Conservation (phyloP, 2,797 vertebrate species). For the Chelidonichthys spinosus region DNA sequence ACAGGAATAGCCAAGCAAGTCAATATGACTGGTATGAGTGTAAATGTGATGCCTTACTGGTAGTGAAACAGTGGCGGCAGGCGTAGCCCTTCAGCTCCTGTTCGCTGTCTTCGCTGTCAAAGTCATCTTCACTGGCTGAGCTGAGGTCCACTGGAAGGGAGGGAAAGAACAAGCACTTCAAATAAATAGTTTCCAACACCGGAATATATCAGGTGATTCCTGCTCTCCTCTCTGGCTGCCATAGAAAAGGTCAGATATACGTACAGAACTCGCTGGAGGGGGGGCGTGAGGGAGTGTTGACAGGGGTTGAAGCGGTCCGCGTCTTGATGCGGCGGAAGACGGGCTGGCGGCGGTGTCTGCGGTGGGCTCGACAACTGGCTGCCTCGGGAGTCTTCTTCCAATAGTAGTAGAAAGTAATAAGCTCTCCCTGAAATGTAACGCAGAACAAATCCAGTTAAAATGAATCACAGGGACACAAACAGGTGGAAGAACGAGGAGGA, state of each 20-base stretch:
- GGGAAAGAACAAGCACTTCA: slow-evolving; percentile 26
- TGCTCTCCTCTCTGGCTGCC: background rate
- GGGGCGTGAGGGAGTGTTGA: slow-evolving; percentile 96
- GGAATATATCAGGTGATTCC: background rate
- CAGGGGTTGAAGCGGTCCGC: slow-evolving; percentile 95
- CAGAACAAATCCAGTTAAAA: background rate
- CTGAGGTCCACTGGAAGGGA: slow-evolving; percentile 94
- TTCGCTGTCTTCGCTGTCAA: slow-evolving; percentile 99
- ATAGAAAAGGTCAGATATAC: slow-evolving; percentile 68
- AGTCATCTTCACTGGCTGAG: slow-evolving; percentile 99
- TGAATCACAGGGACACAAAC: background rate
- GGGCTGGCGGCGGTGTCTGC: slow-evolving; percentile 96
- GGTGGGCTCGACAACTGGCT: slow-evolving; percentile 96
- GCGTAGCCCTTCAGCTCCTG: slow-evolving; percentile 99
- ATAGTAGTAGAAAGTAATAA: slow-evolving; percentile 99
- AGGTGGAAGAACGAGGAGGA: background rate
- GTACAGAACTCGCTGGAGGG: slow-evolving; percentile 98
- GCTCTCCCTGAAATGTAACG: slow-evolving; percentile 89
- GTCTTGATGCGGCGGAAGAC: slow-evolving; percentile 99
- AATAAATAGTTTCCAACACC: background rate
- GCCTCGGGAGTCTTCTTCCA: slow-evolving; percentile 99
- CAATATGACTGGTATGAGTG: slow-evolving; percentile 16
- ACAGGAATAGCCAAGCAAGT: slow-evolving; percentile 58
- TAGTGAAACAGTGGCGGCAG: slow-evolving; percentile 99
- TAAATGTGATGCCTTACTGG: slow-evolving; percentile 86